These are phyloP conservation scores for Poeciliopsis paucimaculata DNA, from an alignment of 2,797 vertebrate genomes.

Conservation along the genomic window DNA sequence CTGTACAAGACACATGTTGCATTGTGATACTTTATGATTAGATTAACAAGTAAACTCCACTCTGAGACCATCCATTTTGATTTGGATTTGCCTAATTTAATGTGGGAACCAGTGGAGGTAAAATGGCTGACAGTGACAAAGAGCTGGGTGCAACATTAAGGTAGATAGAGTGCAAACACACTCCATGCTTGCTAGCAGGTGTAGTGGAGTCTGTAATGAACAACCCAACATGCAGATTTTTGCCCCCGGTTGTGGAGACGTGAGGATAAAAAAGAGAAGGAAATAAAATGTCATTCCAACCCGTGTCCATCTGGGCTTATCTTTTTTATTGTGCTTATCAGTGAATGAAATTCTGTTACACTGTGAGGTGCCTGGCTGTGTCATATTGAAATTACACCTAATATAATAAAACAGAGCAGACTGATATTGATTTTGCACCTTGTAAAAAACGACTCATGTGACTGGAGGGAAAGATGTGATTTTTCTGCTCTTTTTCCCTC, in stretches of 20 bases:
- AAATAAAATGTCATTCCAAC: conserved; percentile 61
- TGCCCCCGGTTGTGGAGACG: conserved; percentile 42
- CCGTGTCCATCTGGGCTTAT: conserved; percentile 66
- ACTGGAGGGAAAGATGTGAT: conserved; percentile 5
- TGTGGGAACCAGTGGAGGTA: conserved; percentile 68
- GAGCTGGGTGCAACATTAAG: conserved; percentile 65
- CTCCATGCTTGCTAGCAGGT: conserved; percentile 54
- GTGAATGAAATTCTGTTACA: conserved; percentile 39
- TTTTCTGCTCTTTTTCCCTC: conserved; percentile 20
- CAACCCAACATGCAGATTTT: conserved; percentile 56
- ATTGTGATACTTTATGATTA: conserved; percentile 64
- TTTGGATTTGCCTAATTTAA: conserved; percentile 78
- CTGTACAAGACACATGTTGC: conserved; percentile 51
- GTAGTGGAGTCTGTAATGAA: conserved; percentile 65
- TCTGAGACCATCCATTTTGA: conserved; percentile 76
- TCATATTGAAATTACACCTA: conserved; percentile 52
- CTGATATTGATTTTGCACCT: conserved; percentile 43
- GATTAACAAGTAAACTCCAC: conserved; percentile 70
- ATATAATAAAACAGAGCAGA: conserved; percentile 48
- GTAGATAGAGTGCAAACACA: conserved; percentile 58
- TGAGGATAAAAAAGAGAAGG: conserved; percentile 31
- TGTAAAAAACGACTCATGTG: conserved; percentile 14
- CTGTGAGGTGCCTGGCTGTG: conserved; percentile 37
- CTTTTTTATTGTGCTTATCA: conserved; percentile 29
- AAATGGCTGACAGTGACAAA: conserved; percentile 80